Evolutionary conservation across 1,140 invertebrate genomes (phyloP).

Genomic region (Parapsyche elsis): DNA sequence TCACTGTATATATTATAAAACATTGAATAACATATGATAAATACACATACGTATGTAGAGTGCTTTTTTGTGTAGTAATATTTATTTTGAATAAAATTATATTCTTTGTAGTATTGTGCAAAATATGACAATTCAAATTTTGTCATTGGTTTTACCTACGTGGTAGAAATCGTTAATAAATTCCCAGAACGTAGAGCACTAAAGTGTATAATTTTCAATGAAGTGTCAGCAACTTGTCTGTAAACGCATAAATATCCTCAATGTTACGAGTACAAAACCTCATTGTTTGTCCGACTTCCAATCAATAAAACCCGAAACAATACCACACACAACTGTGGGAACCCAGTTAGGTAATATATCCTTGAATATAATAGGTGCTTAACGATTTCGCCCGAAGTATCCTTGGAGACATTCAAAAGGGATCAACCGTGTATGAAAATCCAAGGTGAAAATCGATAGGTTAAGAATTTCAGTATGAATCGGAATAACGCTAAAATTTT

Average conservation of each 20-base stretch:
- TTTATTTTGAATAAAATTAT: too few relatives aligned
- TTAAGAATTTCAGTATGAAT: too few relatives aligned
- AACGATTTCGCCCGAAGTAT: conserved; percentile 8
- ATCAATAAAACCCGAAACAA: conserved; percentile 35
- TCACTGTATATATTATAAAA: too few relatives aligned
- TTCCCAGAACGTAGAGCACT: conserved; percentile 10
- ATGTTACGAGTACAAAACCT: conserved; percentile 29
- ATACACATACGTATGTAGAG: too few relatives aligned
- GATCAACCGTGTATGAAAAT: conserved; percentile 30
- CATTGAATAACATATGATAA: too few relatives aligned
- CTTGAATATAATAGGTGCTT: not conserved
- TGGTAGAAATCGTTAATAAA: conserved; percentile 41
- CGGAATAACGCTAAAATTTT: too few relatives aligned
- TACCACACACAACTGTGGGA: not conserved
- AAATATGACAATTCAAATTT: not conserved
- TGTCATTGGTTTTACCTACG: conserved; percentile 20
- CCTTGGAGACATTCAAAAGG: conserved; percentile 22
- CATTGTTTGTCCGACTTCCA: conserved; percentile 41
- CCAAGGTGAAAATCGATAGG: too few relatives aligned
- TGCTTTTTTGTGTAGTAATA: too few relatives aligned
- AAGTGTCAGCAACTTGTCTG: conserved; percentile 3
- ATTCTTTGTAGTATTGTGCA: too few relatives aligned
- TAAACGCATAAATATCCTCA: conserved; percentile 28
- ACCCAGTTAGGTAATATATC: not conserved
- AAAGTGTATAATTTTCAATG: conserved; percentile 8